These are phyloP conservation scores for Zele albiditarsus DNA, from an alignment of 2,888 invertebrate genomes.

Conservation along the genomic window DNA sequence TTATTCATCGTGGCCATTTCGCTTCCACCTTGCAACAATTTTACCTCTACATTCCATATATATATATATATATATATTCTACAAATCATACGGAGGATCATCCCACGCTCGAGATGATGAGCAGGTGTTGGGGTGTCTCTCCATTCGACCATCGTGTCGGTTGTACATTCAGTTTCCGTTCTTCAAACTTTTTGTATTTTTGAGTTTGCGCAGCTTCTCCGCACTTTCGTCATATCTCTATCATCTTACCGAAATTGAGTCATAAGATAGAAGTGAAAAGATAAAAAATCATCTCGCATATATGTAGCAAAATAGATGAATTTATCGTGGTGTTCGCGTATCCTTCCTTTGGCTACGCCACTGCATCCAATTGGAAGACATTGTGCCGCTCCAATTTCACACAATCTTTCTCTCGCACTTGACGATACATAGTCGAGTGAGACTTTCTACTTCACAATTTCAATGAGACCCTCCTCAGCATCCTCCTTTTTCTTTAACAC, in stretches of 20 bases:
- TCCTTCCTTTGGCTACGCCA: not conserved
- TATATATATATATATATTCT: conserved; percentile 32
- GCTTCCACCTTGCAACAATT: conserved; percentile 8
- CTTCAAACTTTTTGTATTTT: conserved; percentile 2
- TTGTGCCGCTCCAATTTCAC: conserved; percentile 13
- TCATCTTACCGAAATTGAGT: no score
- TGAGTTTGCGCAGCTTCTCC: not conserved
- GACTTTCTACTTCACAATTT: conserved; percentile 30
- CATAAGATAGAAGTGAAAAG: no score
- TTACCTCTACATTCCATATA: not conserved
- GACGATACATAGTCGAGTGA: conserved; percentile 4
- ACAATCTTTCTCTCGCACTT: conserved; percentile 3
- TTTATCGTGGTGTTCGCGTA: not conserved
- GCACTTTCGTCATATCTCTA: no score
- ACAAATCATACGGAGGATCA: conserved; percentile 37
- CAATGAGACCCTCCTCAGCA: conserved; percentile 35
- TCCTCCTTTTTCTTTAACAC: conserved; percentile 52
- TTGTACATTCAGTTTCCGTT: conserved; percentile 25
- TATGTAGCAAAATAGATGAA: no score
- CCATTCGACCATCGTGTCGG: conserved; percentile 11
- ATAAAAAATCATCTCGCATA: no score
- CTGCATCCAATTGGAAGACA: conserved; percentile 11
- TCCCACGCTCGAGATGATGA: conserved; percentile 55
- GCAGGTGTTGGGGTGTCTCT: conserved; percentile 62
- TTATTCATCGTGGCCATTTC: conserved; percentile 1